Evolutionary conservation across 2,797 vertebrate species (phyloP).

Genomic region (Denticeps clupeoides): DNA sequence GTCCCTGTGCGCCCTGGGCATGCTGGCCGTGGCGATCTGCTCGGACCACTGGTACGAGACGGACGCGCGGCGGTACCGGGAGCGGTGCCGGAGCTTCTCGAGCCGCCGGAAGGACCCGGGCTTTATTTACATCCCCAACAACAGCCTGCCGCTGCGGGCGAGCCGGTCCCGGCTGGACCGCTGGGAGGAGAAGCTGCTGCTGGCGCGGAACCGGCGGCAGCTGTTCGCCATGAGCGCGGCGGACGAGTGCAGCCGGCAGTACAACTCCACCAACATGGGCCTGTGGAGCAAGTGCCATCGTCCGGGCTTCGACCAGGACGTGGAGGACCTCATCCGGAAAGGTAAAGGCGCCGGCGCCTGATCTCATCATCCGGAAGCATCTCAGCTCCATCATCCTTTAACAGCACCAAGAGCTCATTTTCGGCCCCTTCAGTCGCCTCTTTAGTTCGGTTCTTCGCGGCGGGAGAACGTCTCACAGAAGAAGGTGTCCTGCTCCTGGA

Average conservation of each 20-base stretch:
- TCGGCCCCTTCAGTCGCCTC: too few relatives aligned
- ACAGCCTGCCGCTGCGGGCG: slow-evolving; percentile 90
- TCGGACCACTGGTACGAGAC: slow-evolving; percentile 99
- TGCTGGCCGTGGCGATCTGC: slow-evolving; percentile 96
- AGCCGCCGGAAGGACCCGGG: slow-evolving; percentile 91
- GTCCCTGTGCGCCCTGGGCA: slow-evolving; percentile 90
- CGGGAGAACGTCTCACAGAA: too few relatives aligned
- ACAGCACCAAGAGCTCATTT: too few relatives aligned
- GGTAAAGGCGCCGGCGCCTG: slow-evolving; percentile 71
- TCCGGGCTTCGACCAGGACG: slow-evolving; percentile 82
- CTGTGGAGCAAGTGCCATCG: slow-evolving; percentile 95
- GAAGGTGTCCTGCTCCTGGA: too few relatives aligned
- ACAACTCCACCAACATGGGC: slow-evolving; percentile 97
- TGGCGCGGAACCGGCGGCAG: slow-evolving; percentile 84
- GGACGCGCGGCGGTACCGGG: slow-evolving; percentile 89
- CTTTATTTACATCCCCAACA: slow-evolving; percentile 98
- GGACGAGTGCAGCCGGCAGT: slow-evolving; percentile 89
- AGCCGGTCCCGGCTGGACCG: slow-evolving; percentile 77
- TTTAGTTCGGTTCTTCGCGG: too few relatives aligned
- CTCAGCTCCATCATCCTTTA: too few relatives aligned
- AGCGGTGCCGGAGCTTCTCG: slow-evolving; percentile 89
- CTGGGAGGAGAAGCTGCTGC: slow-evolving; percentile 81
- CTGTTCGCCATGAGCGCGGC: slow-evolving; percentile 92
- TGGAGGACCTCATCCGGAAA: slow-evolving; percentile 86
- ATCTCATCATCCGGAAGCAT: too few relatives aligned